A percentile compares a stretch with the other conserved stretches of the same genome.
These are phyloP conservation scores for Troilus luridus DNA, from an alignment of 2,888 invertebrate species.

Conservation along the genomic window DNA sequence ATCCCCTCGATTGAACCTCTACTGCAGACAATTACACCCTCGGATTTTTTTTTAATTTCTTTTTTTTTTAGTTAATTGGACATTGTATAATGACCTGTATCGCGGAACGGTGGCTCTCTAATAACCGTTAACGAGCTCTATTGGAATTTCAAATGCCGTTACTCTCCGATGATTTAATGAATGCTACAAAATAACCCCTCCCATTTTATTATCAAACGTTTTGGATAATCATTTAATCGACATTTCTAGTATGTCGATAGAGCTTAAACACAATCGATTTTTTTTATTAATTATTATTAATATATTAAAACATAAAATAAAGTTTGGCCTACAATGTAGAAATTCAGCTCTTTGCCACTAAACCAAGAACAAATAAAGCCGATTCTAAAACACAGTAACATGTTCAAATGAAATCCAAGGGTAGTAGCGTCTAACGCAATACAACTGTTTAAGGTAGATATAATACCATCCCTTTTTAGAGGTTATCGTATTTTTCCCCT, in stretches of 20 bases:
- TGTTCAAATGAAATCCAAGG: too few species aligned
- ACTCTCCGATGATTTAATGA: background rate
- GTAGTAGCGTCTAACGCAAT: too few species aligned
- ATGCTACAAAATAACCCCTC: background rate
- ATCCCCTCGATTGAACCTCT: conserved; percentile 29
- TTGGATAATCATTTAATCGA: background rate
- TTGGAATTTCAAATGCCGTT: background rate
- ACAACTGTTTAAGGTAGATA: too few species aligned
- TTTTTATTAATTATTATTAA: too few species aligned
- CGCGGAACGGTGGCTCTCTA: background rate
- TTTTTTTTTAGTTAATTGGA: conserved; percentile 33
- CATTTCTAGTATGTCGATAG: background rate
- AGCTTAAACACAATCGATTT: too few species aligned
- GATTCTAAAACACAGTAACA: too few species aligned
- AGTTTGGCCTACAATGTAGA: too few species aligned
- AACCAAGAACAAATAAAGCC: too few species aligned
- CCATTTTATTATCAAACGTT: background rate
- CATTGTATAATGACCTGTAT: conserved; percentile 11
- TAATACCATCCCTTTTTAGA: too few species aligned
- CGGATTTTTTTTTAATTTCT: background rate
- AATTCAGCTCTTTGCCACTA: too few species aligned
- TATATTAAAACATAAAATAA: too few species aligned
- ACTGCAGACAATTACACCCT: conserved; percentile 24
- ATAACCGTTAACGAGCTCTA: conserved; percentile 18
- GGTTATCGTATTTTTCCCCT: too few species aligned